Evolutionary conservation across 2,113 vertebrate species (phyloP).

Genomic region (Phasianus colchicus): DNA sequence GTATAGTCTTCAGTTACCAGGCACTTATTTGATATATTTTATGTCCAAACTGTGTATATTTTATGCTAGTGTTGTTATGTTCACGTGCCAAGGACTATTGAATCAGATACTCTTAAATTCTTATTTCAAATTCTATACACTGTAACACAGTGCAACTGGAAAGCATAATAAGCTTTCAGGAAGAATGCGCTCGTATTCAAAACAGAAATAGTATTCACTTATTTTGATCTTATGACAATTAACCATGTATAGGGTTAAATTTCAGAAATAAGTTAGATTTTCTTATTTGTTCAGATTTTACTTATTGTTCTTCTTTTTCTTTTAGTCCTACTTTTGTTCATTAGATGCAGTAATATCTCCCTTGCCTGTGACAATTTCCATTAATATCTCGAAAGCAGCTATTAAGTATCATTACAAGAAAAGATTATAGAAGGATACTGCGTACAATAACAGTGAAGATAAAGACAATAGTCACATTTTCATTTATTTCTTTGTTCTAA

Average conservation of each 20-base stretch:
- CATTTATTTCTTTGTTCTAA: constrained; percentile 83
- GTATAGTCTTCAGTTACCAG: neutral
- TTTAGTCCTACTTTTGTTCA: constrained; percentile 79
- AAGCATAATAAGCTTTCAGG: neutral
- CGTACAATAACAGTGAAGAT: constrained; percentile 67
- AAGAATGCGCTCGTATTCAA: neutral
- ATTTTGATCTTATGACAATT: constrained; percentile 26
- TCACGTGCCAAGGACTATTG: neutral
- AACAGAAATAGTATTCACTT: neutral
- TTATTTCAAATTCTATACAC: neutral
- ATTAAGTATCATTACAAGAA: constrained; percentile 85
- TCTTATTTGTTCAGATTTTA: constrained; percentile 76
- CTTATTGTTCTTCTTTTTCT: constrained; percentile 73
- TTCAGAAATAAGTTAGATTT: constrained; percentile 73
- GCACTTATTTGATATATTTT: neutral
- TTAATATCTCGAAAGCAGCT: constrained; percentile 84
- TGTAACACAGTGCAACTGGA: neutral
- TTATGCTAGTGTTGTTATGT: neutral
- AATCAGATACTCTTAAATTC: neutral
- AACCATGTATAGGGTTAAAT: constrained; percentile 73
- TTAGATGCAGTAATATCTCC: constrained; percentile 79
- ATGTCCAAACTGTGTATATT: neutral
- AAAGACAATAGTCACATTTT: constrained; percentile 84
- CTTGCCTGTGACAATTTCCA: constrained; percentile 85
- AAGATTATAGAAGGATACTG: constrained; percentile 78